A percentile compares a stretch with the other conserved stretches of the same genome.
These are phyloP conservation scores for Propsilocerus akamusi DNA, from an alignment of 1,140 invertebrate species.

Conservation along the genomic window DNA sequence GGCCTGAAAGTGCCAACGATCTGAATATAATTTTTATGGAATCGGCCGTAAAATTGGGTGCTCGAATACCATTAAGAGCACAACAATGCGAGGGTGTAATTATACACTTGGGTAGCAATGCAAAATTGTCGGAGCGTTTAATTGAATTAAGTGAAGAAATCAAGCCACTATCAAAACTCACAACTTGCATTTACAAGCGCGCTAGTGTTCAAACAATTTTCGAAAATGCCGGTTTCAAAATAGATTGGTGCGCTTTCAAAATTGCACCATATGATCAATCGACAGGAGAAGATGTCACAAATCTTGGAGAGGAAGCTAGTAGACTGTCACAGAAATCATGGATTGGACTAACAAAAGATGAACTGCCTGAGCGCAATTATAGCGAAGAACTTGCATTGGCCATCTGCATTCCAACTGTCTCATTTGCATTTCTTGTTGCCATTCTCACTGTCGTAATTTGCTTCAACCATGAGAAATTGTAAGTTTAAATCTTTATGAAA, in stretches of 20 bases:
- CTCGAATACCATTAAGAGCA: slow-evolving; percentile 57
- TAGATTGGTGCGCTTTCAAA: slow-evolving; percentile 81
- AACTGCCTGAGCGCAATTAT: slow-evolving; percentile 50
- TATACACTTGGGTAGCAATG: slow-evolving; percentile 54
- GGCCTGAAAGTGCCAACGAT: slow-evolving; percentile 40
- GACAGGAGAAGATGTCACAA: slow-evolving; percentile 7
- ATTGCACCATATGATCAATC: slow-evolving; percentile 32
- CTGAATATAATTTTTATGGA: slow-evolving; percentile 66
- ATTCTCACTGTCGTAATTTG: slow-evolving; percentile 54
- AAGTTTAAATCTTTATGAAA: slow-evolving; percentile 25
- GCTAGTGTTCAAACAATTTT: slow-evolving; percentile 72
- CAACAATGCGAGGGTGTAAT: slow-evolving; percentile 72
- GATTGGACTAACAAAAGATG: slow-evolving; percentile 26
- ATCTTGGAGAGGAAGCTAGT: slow-evolving; percentile 9
- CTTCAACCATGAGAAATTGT: slow-evolving; percentile 60
- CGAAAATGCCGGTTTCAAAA: slow-evolving; percentile 48
- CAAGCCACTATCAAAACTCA: slow-evolving; percentile 50
- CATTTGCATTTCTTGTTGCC: slow-evolving; percentile 43
- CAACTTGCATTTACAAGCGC: slow-evolving; percentile 65
- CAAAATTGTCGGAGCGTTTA: slow-evolving; percentile 52
- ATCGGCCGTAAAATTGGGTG: slow-evolving; percentile 65
- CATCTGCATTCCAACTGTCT: slow-evolving; percentile 43
- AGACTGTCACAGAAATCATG: slow-evolving; percentile 11
- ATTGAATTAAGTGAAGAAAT: slow-evolving; percentile 64
- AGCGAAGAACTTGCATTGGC: slow-evolving; percentile 47